phyloP scores from a whole-genome alignment of 2,113 vertebrate genomes.

The Phylloscopus trochiloides region DNA sequence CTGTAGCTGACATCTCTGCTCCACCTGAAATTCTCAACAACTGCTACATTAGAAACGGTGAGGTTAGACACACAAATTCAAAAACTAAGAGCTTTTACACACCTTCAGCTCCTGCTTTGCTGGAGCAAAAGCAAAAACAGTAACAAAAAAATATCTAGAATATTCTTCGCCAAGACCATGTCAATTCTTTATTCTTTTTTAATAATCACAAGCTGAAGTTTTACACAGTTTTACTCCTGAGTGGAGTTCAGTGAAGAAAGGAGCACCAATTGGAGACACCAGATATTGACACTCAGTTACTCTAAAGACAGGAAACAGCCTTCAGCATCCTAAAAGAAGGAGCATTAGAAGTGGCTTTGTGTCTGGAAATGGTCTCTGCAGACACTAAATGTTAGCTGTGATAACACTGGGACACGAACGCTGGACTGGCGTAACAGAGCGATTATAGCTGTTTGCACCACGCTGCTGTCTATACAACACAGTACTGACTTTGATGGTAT shows the following conservation, averaged over 20 bases:
- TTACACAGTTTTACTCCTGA: background rate
- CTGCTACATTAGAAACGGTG: background rate
- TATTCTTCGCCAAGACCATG: background rate
- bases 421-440: background rate
- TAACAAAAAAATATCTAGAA: background rate
- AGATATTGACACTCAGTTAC: background rate
- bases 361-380: background rate
- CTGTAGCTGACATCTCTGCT: background rate
- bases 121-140: background rate
- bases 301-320: background rate
- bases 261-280: background rate
- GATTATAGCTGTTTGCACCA: background rate
- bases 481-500: background rate
- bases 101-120: background rate
- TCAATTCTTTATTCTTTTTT: background rate
- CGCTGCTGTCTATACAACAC: background rate
- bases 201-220: background rate
- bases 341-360: background rate
- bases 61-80: background rate
- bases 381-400: background rate
- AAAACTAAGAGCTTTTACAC: background rate
- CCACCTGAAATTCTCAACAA: background rate
- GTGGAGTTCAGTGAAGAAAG: background rate
- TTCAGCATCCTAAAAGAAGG: background rate
- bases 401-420: background rate